Evolutionary conservation across 2,113 vertebrate species (phyloP).

Genomic region (Chitala chitala): DNA sequence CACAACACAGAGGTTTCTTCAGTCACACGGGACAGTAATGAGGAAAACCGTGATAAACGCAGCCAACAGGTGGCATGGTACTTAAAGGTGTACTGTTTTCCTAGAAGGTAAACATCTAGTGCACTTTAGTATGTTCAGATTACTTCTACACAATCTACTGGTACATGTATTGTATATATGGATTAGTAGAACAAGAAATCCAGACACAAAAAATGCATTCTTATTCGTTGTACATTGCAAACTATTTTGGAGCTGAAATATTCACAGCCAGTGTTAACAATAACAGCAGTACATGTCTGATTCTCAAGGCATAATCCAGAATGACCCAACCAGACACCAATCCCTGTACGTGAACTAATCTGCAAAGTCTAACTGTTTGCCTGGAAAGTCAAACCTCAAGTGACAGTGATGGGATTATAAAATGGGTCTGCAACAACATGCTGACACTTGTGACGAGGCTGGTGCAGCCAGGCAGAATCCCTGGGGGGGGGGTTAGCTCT

Average conservation of each 20-base stretch:
- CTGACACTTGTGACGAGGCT: not conserved
- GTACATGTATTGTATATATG: no score
- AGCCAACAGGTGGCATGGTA: not conserved
- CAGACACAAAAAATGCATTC: not conserved
- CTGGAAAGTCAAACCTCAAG: not conserved
- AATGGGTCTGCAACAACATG: not conserved
- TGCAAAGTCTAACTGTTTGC: not conserved
- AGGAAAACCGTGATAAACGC: not conserved
- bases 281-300: not conserved
- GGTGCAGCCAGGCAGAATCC: not conserved
- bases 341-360: not conserved
- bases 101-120: not conserved
- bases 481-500: not conserved
- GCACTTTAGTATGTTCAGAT: not conserved
- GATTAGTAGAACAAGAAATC: not conserved
- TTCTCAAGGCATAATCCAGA: not conserved
- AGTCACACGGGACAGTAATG: no score
- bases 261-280: not conserved
- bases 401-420: not conserved
- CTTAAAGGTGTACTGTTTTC: not conserved
- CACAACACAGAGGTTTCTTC: no score
- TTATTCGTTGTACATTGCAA: not conserved
- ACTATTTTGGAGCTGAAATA: not conserved
- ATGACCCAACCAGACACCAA: constrained; percentile 6
- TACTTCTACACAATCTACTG: not conserved